Evolutionary conservation across 2,113 vertebrate species (phyloP), one percentile per base, ranked within the genome.

Genomic region (Brachyhypopomus occidentalis): DNA sequence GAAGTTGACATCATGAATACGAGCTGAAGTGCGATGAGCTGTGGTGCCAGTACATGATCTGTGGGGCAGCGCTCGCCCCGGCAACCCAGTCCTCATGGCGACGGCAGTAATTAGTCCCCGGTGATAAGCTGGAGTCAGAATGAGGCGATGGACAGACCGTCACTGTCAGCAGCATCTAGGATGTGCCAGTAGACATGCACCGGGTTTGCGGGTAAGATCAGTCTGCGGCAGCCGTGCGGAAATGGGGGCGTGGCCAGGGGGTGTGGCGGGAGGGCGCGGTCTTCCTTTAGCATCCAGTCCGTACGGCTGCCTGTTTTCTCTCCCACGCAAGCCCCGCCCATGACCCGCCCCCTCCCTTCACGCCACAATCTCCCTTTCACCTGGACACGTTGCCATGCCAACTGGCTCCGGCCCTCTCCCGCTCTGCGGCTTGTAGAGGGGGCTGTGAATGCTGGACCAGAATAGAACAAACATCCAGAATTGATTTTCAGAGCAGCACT

Each of bases 361-460:
- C 34, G 85, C 87, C 89, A 86, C 86, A 67, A 81, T 83, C 90
- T 92, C 89, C 90, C 88, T 93, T 92, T 94, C 90, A 93, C 93
- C 93, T 93, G 92, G 90, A 90, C 92, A 92, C 87, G 92, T 93
- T 94, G 90, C 92, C 91, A 94, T 94, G 91, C 91, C 92, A 94
- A 94, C 93, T 90, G 89, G 85, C 89, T 89, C 90, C 75, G 89
- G 91, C 88, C 91, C 87, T 81, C 82, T 80, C 72, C 62, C 85
- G 67, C 80, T 41, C 75, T 79, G 85, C 83, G 79, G 79, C 86
- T 89, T 86, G 85, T 85, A 84, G 84, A 88, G 89, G 89, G 85
- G 88, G 86, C 85, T 87, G 90, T 92, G 91, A 90, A 85, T 90
- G 89, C 87, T 88, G 84, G 74, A 89, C 89, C 87, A 89, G 89